These are phyloP conservation scores for Coptodon rendalli DNA, from an alignment of 2,113 vertebrate genomes.

Conservation along the genomic window DNA sequence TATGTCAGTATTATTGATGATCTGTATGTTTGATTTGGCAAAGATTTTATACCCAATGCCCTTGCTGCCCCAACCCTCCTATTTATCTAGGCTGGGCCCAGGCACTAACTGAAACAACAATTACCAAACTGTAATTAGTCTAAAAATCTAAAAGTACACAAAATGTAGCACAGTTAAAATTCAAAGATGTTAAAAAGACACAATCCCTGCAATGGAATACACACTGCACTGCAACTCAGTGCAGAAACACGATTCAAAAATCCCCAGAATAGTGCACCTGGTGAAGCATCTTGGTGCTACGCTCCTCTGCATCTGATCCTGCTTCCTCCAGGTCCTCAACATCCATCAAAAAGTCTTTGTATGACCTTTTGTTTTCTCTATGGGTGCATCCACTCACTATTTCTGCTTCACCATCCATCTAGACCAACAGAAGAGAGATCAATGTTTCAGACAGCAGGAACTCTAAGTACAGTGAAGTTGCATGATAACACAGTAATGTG, in stretches of 20 bases:
- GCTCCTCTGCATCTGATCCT: slow-evolving; percentile 72
- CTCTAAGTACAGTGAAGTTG: neutral
- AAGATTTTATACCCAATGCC: neutral
- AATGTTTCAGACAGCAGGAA: neutral
- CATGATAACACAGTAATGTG: neutral
- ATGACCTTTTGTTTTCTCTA: slow-evolving; percentile 76
- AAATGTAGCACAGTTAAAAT: neutral
- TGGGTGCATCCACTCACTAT: slow-evolving; percentile 72
- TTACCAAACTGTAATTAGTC: neutral
- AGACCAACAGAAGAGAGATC: neutral
- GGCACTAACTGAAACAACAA: neutral
- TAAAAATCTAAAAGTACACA: neutral
- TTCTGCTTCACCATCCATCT: slow-evolving; percentile 60
- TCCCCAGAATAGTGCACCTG: slow-evolving; percentile 30
- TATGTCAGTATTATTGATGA: neutral
- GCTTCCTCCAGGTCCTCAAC: slow-evolving; percentile 72
- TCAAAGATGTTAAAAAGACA: neutral
- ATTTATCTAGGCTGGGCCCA: neutral
- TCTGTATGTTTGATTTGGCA: neutral
- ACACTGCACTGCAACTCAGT: neutral
- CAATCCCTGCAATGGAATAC: neutral
- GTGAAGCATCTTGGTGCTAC: slow-evolving; percentile 58
- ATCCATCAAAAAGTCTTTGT: slow-evolving; percentile 76
- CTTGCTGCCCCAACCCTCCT: neutral
- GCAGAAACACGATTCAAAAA: neutral